Conservation (phyloP, 1,140 invertebrate genomes). For the fruit fly (Drosophila melanogaster) region Release_6_plus_ISO1_MT NT_033777.3:25088001-25088500, state of each 20-base stretch:
- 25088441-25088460: background rate
- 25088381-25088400: background rate
- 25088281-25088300: slow-evolving; percentile 33
- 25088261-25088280: slow-evolving; percentile 34
- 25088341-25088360: slow-evolving; percentile 18
- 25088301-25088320: slow-evolving; percentile 50
- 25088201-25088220: slow-evolving; percentile 38
- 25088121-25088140: background rate
- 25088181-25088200: slow-evolving; percentile 2
- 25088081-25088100: background rate
- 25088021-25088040: too few species aligned
- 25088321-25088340: slow-evolving; percentile 37
- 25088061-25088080: background rate
- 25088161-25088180: slow-evolving; percentile 13
- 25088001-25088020: too few species aligned
- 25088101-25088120: background rate
- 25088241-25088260: slow-evolving; percentile 21
- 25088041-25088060: too few species aligned
- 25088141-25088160: slow-evolving; percentile 1
- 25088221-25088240: slow-evolving; percentile 1
- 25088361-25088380: slow-evolving; percentile 2
- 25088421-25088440: background rate
- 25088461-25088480: background rate
- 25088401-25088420: slow-evolving; percentile 3
- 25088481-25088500: background rate